Conservation (phyloP, 2,888 invertebrate genomes). For the Ptycholaimellus sp. region DNA sequence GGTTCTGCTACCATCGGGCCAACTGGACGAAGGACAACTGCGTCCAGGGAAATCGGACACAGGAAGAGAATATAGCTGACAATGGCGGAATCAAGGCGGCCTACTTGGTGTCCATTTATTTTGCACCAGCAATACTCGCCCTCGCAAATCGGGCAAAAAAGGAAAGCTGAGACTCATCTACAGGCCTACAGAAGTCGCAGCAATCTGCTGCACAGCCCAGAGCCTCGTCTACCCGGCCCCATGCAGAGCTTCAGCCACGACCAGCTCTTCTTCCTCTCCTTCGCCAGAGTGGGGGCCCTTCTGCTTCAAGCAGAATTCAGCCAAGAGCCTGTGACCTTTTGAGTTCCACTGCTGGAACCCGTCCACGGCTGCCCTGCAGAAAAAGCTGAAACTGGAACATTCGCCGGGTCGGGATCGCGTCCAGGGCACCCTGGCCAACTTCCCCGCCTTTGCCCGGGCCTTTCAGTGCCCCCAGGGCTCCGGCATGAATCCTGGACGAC, state of each 20-base stretch:
- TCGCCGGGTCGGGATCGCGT: background rate
- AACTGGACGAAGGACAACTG: too few relatives aligned
- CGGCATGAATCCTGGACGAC: too few relatives aligned
- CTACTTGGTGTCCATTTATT: too few relatives aligned
- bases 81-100: too few relatives aligned
- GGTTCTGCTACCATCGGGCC: too few relatives aligned
- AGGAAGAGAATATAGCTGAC: constrained; percentile 34
- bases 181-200: constrained; percentile 3
- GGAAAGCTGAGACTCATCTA: too few relatives aligned
- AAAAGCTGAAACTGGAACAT: background rate
- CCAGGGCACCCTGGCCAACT: constrained; percentile 1
- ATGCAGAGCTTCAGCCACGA: constrained; percentile 21
- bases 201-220: constrained; percentile 7
- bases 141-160: too few relatives aligned
- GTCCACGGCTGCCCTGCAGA: background rate
- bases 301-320: too few relatives aligned
- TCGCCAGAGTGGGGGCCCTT: background rate
- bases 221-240: constrained; percentile 10
- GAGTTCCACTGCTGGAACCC: background rate
- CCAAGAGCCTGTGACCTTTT: too few relatives aligned
- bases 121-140: too few relatives aligned
- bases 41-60: constrained; percentile 30
- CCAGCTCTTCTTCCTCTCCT: constrained; percentile 28
- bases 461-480: background rate
- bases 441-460: background rate